phyloP scores from a whole-genome alignment of 2,797 vertebrate genomes.

The Propithecus perrieri region DNA sequence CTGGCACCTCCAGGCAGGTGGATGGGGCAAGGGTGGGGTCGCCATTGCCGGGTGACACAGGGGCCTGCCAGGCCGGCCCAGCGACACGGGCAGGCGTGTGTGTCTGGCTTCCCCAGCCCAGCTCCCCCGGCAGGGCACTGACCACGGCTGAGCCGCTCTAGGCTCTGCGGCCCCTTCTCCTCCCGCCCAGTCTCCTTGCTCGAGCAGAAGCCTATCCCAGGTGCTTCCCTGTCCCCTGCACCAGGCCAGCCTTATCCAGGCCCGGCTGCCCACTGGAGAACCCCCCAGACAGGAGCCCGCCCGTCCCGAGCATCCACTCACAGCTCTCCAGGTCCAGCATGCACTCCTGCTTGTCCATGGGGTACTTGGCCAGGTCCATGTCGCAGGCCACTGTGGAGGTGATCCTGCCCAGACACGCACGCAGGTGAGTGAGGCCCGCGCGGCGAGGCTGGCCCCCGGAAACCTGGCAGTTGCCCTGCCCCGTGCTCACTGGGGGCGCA shows the following conservation, averaged over 20 bases:
- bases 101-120: neutral
- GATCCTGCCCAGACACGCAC: conserved; percentile 86
- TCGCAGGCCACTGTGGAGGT: conserved; percentile 98
- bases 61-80: neutral
- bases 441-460: rapidly evolving
- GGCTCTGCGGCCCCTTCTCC: neutral
- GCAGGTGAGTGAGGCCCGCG: neutral
- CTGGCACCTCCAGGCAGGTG: neutral
- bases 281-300: no score
- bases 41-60: rapidly evolving
- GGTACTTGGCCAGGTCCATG: conserved; percentile 99
- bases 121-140: neutral
- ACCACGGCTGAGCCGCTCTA: neutral
- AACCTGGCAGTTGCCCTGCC: neutral
- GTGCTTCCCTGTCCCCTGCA: rapidly evolving
- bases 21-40: rapidly evolving
- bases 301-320: conserved; percentile 83
- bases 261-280: neutral
- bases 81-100: rapidly evolving
- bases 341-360: conserved; percentile 99
- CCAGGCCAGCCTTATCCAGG: neutral
- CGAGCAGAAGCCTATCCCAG: rapidly evolving
- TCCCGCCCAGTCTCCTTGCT: neutral
- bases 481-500: neutral
- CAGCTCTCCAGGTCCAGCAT: conserved; percentile 98